phyloP scores from a whole-genome alignment of 2,113 vertebrate genomes.

The Daubentonia madagascariensis region DNA sequence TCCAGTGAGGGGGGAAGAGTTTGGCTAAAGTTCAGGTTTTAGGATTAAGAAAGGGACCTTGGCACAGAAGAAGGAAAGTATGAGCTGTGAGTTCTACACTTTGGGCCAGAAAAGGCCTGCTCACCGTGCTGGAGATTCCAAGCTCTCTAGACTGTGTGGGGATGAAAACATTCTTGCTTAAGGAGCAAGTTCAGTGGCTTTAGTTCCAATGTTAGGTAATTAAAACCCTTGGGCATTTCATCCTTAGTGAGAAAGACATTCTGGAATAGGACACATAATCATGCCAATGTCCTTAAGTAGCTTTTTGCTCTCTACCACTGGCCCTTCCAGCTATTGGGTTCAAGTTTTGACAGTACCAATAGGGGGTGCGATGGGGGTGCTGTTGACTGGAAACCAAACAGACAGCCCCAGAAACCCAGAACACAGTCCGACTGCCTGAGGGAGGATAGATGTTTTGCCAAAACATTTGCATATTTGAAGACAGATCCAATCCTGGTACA shows the following conservation, averaged over 20 bases:
- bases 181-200: not conserved
- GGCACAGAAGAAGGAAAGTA: not conserved
- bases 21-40: not conserved
- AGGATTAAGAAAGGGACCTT: not conserved
- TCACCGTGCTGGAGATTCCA: not conserved
- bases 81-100: not conserved
- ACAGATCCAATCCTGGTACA: not conserved
- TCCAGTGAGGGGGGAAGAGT: not conserved
- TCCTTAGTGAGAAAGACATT: not conserved
- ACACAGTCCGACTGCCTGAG: not conserved
- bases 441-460: not conserved
- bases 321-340: not conserved
- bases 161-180: not conserved
- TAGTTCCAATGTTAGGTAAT: not conserved
- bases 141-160: not conserved
- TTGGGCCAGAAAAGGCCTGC: not conserved
- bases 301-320: not conserved
- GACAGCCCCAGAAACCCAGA: not conserved
- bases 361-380: not conserved
- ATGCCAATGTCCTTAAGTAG: not conserved
- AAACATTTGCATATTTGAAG: conserved; percentile 27
- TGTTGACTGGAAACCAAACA: not conserved
- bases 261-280: not conserved
- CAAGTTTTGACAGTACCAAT: not conserved
- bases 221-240: not conserved